A percentile compares a stretch with the other conserved stretches of the same genome.
Conservation (phyloP, 2,888 invertebrate species). For the Sphaerophoria taeniata region DNA sequence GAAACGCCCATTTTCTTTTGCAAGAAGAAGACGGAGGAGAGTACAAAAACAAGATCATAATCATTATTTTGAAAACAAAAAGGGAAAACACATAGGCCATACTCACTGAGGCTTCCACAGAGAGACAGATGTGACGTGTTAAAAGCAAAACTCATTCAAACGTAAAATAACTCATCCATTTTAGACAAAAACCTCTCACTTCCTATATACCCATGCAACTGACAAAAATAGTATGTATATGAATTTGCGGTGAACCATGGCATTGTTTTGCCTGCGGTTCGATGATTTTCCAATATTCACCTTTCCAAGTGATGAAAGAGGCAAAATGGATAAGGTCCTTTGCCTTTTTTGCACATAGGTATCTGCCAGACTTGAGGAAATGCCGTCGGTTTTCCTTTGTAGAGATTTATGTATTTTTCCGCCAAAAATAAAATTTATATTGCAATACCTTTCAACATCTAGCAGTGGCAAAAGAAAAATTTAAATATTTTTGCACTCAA, state of each 20-base stretch:
- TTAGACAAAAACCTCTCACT: slow-evolving; percentile 7
- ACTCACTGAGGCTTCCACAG: neutral
- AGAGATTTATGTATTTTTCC: slow-evolving; percentile 61
- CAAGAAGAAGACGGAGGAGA: too few species aligned
- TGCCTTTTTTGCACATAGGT: slow-evolving; percentile 1
- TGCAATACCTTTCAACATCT: neutral
- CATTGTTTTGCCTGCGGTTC: slow-evolving; percentile 68
- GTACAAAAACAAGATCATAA: slow-evolving; percentile 61
- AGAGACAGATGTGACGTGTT: slow-evolving; percentile 62
- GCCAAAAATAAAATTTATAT: slow-evolving; percentile 45
- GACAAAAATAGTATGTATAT: neutral
- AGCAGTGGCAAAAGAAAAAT: slow-evolving; percentile 49
- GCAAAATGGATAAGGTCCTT: slow-evolving; percentile 45
- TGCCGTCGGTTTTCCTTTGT: slow-evolving; percentile 62
- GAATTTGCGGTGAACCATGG: slow-evolving; percentile 59
- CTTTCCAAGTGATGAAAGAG: slow-evolving; percentile 49
- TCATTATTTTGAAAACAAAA: slow-evolving; percentile 51
- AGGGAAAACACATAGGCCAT: neutral
- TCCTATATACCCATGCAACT: neutral
- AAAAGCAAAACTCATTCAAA: slow-evolving; percentile 54
- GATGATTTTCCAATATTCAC: slow-evolving; percentile 46
- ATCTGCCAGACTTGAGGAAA: slow-evolving; percentile 61
- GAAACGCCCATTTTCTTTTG: slow-evolving; percentile 52
- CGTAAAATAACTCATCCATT: slow-evolving; percentile 49
- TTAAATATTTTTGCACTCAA: slow-evolving; percentile 67